Evolutionary conservation across 2,888 invertebrate species (phyloP).

Genomic region (Thymelicus lineola): DNA sequence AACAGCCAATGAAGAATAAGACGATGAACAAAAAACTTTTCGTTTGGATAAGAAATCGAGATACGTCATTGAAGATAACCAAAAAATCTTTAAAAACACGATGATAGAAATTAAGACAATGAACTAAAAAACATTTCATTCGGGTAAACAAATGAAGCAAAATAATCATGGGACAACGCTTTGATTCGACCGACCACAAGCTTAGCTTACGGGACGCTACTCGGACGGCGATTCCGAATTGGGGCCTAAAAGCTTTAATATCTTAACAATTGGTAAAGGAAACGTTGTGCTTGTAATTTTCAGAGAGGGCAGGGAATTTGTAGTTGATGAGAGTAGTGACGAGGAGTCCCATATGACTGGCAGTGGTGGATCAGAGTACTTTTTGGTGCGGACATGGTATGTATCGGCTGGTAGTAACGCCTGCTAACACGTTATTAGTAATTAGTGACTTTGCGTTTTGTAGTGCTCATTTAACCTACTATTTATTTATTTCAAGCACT

Average conservation of each 20-base stretch:
- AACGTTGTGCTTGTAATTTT: slow-evolving; percentile 65
- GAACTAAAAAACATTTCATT: slow-evolving; percentile 1
- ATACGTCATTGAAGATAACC: too few relatives aligned
- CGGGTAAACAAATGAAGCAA: background rate
- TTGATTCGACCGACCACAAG: slow-evolving; percentile 10
- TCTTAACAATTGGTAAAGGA: slow-evolving; percentile 43
- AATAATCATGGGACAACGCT: slow-evolving; percentile 1
- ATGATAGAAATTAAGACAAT: background rate
- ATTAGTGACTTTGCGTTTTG: background rate
- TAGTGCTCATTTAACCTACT: background rate
- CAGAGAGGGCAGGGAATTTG: slow-evolving; percentile 75
- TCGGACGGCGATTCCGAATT: slow-evolving; percentile 37
- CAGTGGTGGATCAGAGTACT: slow-evolving; percentile 70
- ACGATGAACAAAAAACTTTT: background rate
- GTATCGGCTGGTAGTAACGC: slow-evolving; percentile 54
- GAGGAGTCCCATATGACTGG: slow-evolving; percentile 65
- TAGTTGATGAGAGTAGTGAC: slow-evolving; percentile 75
- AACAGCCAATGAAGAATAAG: background rate
- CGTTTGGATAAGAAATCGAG: too few relatives aligned
- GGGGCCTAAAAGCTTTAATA: slow-evolving; percentile 37
- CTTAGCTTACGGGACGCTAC: slow-evolving; percentile 48
- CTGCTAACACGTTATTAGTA: background rate
- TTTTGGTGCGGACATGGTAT: slow-evolving; percentile 76
- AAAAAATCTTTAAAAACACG: too few relatives aligned
- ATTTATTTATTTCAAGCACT: background rate